A percentile compares a stretch with the other conserved stretches of the same genome.
Evolutionary conservation across 2,797 vertebrate genomes (phyloP).

Genomic region (Chrysocyon brachyurus): DNA sequence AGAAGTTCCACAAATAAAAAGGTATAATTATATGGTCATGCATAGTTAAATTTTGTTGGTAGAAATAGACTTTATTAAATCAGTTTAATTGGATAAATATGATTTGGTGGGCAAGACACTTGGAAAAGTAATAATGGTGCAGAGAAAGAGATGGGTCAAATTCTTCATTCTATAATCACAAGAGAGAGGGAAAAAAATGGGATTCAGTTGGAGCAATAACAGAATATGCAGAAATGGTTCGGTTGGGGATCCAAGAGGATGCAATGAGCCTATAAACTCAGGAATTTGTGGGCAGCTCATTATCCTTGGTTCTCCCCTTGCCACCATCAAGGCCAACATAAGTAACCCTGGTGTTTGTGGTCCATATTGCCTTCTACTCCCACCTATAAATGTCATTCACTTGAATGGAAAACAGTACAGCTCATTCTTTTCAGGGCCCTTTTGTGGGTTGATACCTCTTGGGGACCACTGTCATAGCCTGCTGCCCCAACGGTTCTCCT

Average conservation of each 20-base stretch:
- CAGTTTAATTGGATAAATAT: background rate
- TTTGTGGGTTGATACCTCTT: background rate
- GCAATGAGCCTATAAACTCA: background rate
- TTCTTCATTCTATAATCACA: background rate
- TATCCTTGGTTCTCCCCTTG: background rate
- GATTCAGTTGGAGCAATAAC: background rate
- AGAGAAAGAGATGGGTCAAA: background rate
- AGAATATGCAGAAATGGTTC: background rate
- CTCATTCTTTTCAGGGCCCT: background rate
- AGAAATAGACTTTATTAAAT: conserved; percentile 21
- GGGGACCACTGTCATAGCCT: background rate
- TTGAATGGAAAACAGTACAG: background rate
- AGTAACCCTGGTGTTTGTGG: background rate
- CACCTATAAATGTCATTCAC: background rate
- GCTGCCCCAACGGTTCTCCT: background rate
- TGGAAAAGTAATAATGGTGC: background rate
- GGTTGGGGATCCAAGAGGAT: background rate
- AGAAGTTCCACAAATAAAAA: background rate
- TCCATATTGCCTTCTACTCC: background rate
- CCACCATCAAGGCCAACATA: too few relatives aligned
- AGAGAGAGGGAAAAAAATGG: background rate
- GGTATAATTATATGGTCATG: background rate
- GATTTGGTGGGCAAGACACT: background rate
- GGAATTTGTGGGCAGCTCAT: background rate
- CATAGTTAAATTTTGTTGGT: background rate